Conservation (phyloP, 2,888 invertebrate species). For the Pteria penguin region DNA sequence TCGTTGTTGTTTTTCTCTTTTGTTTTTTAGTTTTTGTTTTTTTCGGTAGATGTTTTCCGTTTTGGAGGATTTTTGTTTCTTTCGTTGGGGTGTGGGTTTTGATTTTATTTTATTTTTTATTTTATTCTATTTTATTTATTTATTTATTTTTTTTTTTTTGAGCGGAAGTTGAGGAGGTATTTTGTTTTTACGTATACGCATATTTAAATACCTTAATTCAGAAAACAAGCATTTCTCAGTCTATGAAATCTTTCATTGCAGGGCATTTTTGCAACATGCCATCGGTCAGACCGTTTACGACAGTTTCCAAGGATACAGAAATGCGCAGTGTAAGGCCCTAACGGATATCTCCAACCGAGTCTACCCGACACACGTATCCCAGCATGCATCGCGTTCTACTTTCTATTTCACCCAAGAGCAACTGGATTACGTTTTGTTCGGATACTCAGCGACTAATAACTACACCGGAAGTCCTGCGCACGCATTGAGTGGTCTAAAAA, state of each 20-base stretch:
- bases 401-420: slow-evolving; percentile 64
- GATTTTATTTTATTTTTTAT: too few relatives aligned
- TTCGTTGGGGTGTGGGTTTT: too few relatives aligned
- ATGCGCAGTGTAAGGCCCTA: slow-evolving; percentile 57
- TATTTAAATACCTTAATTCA: too few relatives aligned
- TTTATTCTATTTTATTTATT: too few relatives aligned
- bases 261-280: slow-evolving; percentile 24
- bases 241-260: slow-evolving; percentile 1
- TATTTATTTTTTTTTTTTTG: too few relatives aligned
- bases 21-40: too few relatives aligned
- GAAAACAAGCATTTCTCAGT: too few relatives aligned
- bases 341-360: slow-evolving; percentile 64
- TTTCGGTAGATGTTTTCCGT: too few relatives aligned
- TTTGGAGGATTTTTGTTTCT: too few relatives aligned
- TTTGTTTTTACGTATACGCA: too few relatives aligned
- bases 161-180: too few relatives aligned
- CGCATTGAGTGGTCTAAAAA: slow-evolving; percentile 68
- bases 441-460: slow-evolving; percentile 54
- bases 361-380: slow-evolving; percentile 50
- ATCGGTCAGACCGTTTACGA: slow-evolving; percentile 18
- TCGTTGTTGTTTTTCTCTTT: too few relatives aligned
- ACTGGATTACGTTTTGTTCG: slow-evolving; percentile 69
- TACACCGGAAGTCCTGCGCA: slow-evolving; percentile 54
- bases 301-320: not conserved
- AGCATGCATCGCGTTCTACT: slow-evolving; percentile 17